Base-by-base conservation (phyloP, 2,888 invertebrate genomes). In the Oscheius onirici region DNA sequence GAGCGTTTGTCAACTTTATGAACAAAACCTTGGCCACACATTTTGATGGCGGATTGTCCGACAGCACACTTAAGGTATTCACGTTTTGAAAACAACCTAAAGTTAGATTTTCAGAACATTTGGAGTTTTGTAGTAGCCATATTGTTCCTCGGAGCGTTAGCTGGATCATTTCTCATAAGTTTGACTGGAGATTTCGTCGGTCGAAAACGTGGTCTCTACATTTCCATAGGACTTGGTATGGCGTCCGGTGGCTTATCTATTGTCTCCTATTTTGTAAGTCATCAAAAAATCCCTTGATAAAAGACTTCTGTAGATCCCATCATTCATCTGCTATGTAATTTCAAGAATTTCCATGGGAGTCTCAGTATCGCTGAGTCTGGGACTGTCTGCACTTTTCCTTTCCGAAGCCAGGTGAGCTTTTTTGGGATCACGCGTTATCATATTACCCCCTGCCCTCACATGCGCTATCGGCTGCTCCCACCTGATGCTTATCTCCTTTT, bases 91-190 rank as follows among this genome's bases (percentile, higher is more conserved):
- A 24, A 24, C 24, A 24, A 43, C n/a, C n/a, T 10, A 61, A 61
- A 61, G 20, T n/a, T 8, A 3, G 3, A 13, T 55, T 26, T 80
- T 72, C 69, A 84, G 84, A 79, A 75, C 34, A 75, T 84, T 44
- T 84, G 84, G 84, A 80, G 82, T 69, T 76, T 77, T 24, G 76
- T 82, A 1, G 82, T 84, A 1, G 83, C 84, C 0, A 70, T 83
- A 24, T 44, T 83, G 10, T 84, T 84, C 43, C 72, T 84, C 34
- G 84, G 84, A 28, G 83, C 81, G 8, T 68, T 84, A 1, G 63
- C 60, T 26, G 84, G 84, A 20, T 81, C 81, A 6, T 77, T 81
- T 40, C 66, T 66, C 2, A 75, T 81, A 17, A 52, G 77, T 41
- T 34, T 74, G 26, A 74, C 79, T 13, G 81, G 77, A 8, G 84